Percentiles rank a stretch among this genome's conserved stretches.
phyloP scores from a whole-genome alignment of 2,113 vertebrate genomes.

The Stigmatopora nigra region DNA sequence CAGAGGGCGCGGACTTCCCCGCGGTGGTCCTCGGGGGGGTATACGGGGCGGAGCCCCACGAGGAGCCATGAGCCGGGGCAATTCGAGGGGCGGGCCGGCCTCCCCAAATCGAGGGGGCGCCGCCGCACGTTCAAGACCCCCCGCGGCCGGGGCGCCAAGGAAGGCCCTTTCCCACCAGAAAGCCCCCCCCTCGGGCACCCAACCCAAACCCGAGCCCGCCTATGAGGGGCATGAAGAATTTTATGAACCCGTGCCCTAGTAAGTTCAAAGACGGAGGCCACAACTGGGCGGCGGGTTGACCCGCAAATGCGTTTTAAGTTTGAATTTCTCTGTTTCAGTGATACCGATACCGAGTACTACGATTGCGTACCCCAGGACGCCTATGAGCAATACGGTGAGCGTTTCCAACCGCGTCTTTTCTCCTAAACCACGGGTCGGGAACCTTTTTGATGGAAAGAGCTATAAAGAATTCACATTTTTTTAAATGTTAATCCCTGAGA shows the following conservation, averaged over 20 bases:
- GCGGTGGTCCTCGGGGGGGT: constrained; percentile 78
- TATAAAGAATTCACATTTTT: no score
- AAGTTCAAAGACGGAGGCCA: constrained; percentile 49
- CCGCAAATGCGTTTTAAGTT: neutral
- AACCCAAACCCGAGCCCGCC: constrained; percentile 75
- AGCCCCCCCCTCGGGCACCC: constrained; percentile 55
- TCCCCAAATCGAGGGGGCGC: constrained; percentile 75
- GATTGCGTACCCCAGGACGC: constrained; percentile 90
- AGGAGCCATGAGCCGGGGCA: constrained; percentile 77
- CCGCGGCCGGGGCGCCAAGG: constrained; percentile 75
- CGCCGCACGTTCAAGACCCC: constrained; percentile 76
- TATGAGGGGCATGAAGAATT: constrained; percentile 91
- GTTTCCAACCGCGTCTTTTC: no score
- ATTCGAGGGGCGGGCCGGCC: constrained; percentile 73
- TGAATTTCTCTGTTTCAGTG: constrained; percentile 58
- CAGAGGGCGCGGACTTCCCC: constrained; percentile 86
- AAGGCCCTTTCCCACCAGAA: constrained; percentile 74
- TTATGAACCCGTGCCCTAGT: constrained; percentile 87
- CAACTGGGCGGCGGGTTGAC: no score
- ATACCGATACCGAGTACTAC: constrained; percentile 95
- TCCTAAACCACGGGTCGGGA: no score
- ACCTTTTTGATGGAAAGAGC: no score
- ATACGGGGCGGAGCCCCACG: constrained; percentile 78
- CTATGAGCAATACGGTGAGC: constrained; percentile 88
- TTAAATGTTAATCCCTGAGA: no score